phyloP scores from a whole-genome alignment of 2,888 invertebrate species.

The Hypomecis punctinalis region DNA sequence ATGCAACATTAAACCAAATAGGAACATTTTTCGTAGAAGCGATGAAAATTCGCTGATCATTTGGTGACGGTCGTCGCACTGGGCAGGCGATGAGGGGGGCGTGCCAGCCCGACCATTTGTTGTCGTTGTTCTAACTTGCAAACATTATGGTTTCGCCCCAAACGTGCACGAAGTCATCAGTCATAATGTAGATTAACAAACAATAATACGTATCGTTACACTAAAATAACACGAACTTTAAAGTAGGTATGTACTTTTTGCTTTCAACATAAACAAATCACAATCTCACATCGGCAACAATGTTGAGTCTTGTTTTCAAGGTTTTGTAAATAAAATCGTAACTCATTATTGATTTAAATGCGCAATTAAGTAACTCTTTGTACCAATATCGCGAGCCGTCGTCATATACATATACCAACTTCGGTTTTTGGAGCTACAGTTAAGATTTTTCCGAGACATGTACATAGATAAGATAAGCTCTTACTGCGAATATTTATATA shows the following conservation, averaged over 20 bases:
- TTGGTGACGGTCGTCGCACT: slow-evolving; percentile 45
- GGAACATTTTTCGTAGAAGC: slow-evolving; percentile 47
- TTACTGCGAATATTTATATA: too few relatives aligned
- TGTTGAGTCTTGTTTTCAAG: not conserved
- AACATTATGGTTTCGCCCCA: slow-evolving; percentile 41
- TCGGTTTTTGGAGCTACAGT: not conserved
- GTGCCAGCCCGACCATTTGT: slow-evolving; percentile 60
- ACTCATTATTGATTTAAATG: slow-evolving; percentile 2
- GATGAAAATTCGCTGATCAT: slow-evolving; percentile 68
- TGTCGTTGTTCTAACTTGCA: slow-evolving; percentile 51
- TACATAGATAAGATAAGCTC: too few relatives aligned
- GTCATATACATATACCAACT: not conserved
- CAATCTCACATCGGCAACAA: not conserved
- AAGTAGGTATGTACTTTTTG: too few relatives aligned
- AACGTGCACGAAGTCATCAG: not conserved
- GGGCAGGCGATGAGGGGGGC: slow-evolving; percentile 57
- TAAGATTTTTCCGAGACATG: too few relatives aligned
- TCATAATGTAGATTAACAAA: not conserved
- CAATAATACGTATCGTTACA: not conserved
- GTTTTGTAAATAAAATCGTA: not conserved
- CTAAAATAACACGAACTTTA: not conserved
- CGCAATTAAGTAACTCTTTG: not conserved
- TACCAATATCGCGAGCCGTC: too few relatives aligned
- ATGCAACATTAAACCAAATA: slow-evolving; percentile 2
- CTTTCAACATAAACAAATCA: not conserved